These are phyloP conservation scores for Alectoris magna DNA, from an alignment of 2,797 vertebrate species.

Conservation along the genomic window DNA sequence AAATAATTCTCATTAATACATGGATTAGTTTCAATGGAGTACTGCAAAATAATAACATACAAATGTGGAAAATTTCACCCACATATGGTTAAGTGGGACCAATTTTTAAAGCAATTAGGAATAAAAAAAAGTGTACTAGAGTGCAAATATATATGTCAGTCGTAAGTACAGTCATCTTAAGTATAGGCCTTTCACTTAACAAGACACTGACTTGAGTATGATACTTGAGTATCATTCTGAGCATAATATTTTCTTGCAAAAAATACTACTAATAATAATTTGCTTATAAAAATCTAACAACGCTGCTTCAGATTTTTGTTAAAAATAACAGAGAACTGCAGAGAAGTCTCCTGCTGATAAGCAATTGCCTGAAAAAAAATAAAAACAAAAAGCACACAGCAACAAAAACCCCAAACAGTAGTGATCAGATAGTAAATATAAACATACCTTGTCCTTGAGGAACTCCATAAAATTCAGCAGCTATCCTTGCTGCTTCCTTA, in stretches of 20 bases:
- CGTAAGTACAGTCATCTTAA: not conserved
- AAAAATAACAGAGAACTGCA: not conserved
- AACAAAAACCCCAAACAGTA: not conserved
- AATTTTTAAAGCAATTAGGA: not conserved
- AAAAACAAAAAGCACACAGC: not conserved
- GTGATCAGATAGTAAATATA: not conserved
- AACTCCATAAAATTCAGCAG: conserved; percentile 93
- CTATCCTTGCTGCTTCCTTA: conserved; percentile 95
- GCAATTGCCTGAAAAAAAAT: not conserved
- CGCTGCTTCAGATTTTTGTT: not conserved
- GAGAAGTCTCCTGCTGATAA: not conserved
- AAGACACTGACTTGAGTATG: not conserved
- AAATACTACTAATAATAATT: not conserved
- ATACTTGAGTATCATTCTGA: not conserved
- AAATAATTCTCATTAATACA: not conserved
- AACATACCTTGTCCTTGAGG: conserved; percentile 90
- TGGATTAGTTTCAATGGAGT: not conserved
- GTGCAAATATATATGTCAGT: not conserved
- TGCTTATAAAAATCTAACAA: not conserved
- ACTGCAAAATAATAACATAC: not conserved
- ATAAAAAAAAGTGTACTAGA: not conserved
- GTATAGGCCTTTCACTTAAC: not conserved
- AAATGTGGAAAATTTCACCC: not conserved
- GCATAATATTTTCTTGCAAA: not conserved
- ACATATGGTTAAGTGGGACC: not conserved